A percentile compares a stretch with the other conserved stretches of the same genome.
phyloP scores from a whole-genome alignment of 2,797 vertebrate genomes.

The Microchirus variegatus region DNA sequence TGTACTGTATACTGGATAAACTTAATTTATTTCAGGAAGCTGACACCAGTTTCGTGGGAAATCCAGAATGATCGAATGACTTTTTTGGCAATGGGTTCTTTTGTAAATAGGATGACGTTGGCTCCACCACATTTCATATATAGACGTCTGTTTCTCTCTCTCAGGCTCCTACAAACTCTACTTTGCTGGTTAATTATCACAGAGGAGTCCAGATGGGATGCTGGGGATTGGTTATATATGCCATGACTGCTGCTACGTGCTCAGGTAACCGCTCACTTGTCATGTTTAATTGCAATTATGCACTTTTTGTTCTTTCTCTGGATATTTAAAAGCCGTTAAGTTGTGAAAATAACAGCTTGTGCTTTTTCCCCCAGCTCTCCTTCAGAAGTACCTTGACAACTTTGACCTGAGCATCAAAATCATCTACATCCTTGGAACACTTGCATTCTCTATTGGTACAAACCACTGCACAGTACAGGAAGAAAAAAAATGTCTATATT shows the following conservation, averaged over 20 bases:
- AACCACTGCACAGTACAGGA: neutral
- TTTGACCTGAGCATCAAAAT: slow-evolving; percentile 95
- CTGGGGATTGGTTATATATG: slow-evolving; percentile 96
- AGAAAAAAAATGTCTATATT: neutral
- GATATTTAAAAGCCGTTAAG: too few relatives aligned
- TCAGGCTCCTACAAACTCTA: slow-evolving; percentile 89
- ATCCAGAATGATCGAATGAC: too few relatives aligned
- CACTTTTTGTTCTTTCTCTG: too few relatives aligned
- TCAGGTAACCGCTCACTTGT: slow-evolving; percentile 82
- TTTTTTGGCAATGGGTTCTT: too few relatives aligned
- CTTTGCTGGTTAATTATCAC: slow-evolving; percentile 86
- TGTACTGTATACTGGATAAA: too few relatives aligned
- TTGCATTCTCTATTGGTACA: slow-evolving; percentile 90
- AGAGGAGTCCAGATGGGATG: slow-evolving; percentile 97
- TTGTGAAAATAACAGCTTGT: too few relatives aligned
- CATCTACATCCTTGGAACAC: slow-evolving; percentile 95
- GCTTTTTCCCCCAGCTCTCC: slow-evolving; percentile 81
- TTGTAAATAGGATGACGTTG: too few relatives aligned
- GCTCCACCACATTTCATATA: too few relatives aligned
- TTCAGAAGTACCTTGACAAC: slow-evolving; percentile 97
- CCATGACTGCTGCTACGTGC: slow-evolving; percentile 92
- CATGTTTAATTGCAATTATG: neutral
- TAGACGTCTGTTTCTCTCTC: neutral
- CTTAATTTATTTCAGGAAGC: too few relatives aligned
- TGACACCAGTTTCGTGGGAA: too few relatives aligned